Conservation (phyloP, 2,113 vertebrate genomes). For the Macaca fascicularis region T2T-MFA8v1.1 NC_088380.1:178533501-178534000, state of each 20-base stretch:
- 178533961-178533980: slow-evolving; percentile 76
- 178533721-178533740: background rate
- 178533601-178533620: background rate
- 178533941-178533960: slow-evolving; percentile 63
- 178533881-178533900: background rate
- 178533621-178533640: background rate
- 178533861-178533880: slow-evolving; percentile 26
- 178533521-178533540: background rate
- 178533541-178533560: background rate
- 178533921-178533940: slow-evolving; percentile 74
- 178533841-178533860: background rate
- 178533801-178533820: background rate
- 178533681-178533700: background rate
- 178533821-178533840: background rate
- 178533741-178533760: background rate
- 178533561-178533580: background rate
- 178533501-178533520: too few relatives aligned
- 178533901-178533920: slow-evolving; percentile 63
- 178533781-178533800: background rate
- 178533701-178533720: background rate
- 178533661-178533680: background rate
- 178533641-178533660: background rate
- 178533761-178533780: background rate
- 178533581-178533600: background rate
- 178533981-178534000: slow-evolving; percentile 59